A percentile compares a stretch with the other conserved stretches of the same genome.
Conservation (phyloP, 2,888 invertebrate species). For the Hemistola chrysoprasaria region DNA sequence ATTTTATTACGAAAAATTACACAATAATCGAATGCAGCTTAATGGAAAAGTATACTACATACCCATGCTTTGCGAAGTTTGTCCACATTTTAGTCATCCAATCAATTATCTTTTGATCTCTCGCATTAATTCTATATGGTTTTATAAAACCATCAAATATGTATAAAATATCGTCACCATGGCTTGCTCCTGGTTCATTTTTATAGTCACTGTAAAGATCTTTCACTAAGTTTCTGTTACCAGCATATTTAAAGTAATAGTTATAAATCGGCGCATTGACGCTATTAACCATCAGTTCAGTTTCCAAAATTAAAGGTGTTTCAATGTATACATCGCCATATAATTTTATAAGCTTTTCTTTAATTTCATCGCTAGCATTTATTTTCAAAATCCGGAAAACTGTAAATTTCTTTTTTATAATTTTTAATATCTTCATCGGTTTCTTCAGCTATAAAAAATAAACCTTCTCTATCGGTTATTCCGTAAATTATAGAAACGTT, state of each 20-base stretch:
- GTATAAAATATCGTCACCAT: slow-evolving; percentile 55
- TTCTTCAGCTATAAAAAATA: slow-evolving; percentile 41
- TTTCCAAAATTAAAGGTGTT: slow-evolving; percentile 46
- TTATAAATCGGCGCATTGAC: slow-evolving; percentile 46
- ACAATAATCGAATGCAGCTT: neutral
- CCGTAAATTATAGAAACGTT: slow-evolving; percentile 40
- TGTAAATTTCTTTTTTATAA: slow-evolving; percentile 41
- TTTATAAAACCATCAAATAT: slow-evolving; percentile 44
- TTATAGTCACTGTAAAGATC: slow-evolving; percentile 27
- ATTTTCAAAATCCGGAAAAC: slow-evolving; percentile 52
- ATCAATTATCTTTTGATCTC: slow-evolving; percentile 44
- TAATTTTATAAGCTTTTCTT: slow-evolving; percentile 46
- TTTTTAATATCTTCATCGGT: slow-evolving; percentile 35
- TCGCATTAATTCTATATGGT: slow-evolving; percentile 38
- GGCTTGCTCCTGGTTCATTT: slow-evolving; percentile 47
- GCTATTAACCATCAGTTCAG: slow-evolving; percentile 35
- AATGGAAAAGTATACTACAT: slow-evolving; percentile 10
- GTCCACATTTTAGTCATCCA: slow-evolving; percentile 57
- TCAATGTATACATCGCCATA: slow-evolving; percentile 54
- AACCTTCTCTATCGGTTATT: slow-evolving; percentile 49
- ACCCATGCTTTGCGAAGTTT: slow-evolving; percentile 62
- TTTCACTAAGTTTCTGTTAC: slow-evolving; percentile 52
- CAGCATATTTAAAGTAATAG: slow-evolving; percentile 53
- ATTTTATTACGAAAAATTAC: neutral
- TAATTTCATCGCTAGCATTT: slow-evolving; percentile 54